Conservation (phyloP, 2,797 vertebrate species). For the Paedocypris micromegethes region DNA sequence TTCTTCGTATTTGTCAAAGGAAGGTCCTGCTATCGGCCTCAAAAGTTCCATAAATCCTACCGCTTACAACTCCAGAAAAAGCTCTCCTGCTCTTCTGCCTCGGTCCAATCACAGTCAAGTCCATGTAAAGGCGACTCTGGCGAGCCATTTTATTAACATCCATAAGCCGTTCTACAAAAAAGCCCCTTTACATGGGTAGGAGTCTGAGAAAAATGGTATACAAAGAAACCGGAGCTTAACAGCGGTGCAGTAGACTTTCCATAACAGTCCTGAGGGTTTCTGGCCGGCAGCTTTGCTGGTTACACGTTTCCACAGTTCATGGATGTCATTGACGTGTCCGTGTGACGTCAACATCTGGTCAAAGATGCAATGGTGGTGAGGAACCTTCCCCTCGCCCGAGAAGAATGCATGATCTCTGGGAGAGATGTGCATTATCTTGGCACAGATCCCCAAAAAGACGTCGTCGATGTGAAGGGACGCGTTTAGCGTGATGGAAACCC, state of each 20-base stretch:
- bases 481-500: slow-evolving; percentile 82
- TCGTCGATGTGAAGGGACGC: slow-evolving; percentile 92
- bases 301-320: slow-evolving; percentile 77
- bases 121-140: too few species aligned
- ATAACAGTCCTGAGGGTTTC: slow-evolving; percentile 67
- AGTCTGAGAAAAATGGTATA: slow-evolving; percentile 64
- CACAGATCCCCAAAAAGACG: slow-evolving; percentile 96
- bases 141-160: too few species aligned
- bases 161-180: slow-evolving; percentile 63
- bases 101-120: too few species aligned
- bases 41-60: too few species aligned
- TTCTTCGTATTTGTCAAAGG: too few species aligned
- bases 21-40: too few species aligned
- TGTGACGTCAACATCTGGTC: slow-evolving; percentile 95
- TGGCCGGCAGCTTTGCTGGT: slow-evolving; percentile 75
- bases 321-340: slow-evolving; percentile 80
- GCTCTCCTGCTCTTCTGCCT: too few species aligned
- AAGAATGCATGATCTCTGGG: slow-evolving; percentile 85
- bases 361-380: slow-evolving; percentile 88
- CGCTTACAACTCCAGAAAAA: too few species aligned
- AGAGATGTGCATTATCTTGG: slow-evolving; percentile 77
- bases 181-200: slow-evolving; percentile 85
- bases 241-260: slow-evolving; percentile 78
- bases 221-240: slow-evolving; percentile 84
- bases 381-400: slow-evolving; percentile 87